Conservation (phyloP, 2,888 invertebrate genomes). For the Drosophila robusta region DNA sequence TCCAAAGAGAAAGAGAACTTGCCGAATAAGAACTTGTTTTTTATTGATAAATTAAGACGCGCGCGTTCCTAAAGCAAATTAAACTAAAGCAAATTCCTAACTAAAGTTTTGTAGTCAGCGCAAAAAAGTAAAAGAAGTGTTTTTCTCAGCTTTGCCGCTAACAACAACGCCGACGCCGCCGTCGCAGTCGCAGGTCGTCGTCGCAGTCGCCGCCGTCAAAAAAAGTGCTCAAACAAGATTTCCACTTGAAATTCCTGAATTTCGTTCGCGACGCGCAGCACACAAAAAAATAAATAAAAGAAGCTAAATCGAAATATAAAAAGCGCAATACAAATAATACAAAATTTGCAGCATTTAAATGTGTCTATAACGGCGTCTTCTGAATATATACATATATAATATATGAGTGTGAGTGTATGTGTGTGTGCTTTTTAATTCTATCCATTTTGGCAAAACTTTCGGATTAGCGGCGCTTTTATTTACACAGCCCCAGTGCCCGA, state of each 20-base stretch:
- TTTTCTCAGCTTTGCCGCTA: slow-evolving; percentile 55
- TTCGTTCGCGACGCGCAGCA: slow-evolving; percentile 63
- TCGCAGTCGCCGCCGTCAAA: slow-evolving; percentile 44
- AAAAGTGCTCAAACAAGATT: slow-evolving; percentile 80
- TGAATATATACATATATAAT: slow-evolving; percentile 7
- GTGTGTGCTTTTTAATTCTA: slow-evolving; percentile 46
- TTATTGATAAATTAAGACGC: slow-evolving; percentile 17
- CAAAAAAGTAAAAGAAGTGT: slow-evolving; percentile 38
- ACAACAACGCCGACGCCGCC: slow-evolving; percentile 40
- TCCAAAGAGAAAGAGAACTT: background rate
- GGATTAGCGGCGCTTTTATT: slow-evolving; percentile 69
- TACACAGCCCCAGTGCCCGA: slow-evolving; percentile 33
- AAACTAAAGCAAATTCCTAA: slow-evolving; percentile 41
- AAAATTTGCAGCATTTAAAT: slow-evolving; percentile 47
- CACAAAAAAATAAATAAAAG: slow-evolving; percentile 24
- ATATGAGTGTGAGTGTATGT: slow-evolving; percentile 42
- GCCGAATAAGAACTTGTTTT: slow-evolving; percentile 23
- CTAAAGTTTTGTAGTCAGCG: slow-evolving; percentile 16
- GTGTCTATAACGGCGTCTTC: slow-evolving; percentile 46
- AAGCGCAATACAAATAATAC: slow-evolving; percentile 59
- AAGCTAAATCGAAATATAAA: slow-evolving; percentile 55
- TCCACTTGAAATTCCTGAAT: slow-evolving; percentile 82
- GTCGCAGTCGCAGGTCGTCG: slow-evolving; percentile 39
- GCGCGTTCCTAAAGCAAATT: slow-evolving; percentile 43
- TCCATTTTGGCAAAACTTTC: slow-evolving; percentile 45